Base-by-base conservation (phyloP, 2,797 vertebrate genomes). In the Pangasius djambal region DNA sequence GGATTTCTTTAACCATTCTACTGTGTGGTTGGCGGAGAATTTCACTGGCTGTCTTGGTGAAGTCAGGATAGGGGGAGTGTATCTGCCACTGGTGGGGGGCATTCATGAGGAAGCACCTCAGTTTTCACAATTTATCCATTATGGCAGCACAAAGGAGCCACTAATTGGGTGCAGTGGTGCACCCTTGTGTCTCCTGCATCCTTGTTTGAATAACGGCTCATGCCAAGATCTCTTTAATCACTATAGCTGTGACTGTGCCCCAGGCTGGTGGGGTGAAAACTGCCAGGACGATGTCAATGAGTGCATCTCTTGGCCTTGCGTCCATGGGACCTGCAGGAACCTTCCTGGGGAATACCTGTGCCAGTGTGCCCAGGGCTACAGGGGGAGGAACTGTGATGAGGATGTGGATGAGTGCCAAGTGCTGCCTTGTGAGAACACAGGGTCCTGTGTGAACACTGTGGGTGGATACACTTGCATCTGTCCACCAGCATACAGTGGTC, bases 21-120 rank as follows among this genome's bases (percentile, higher is more conserved):
- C 88, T 0, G 50, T 99, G 6, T 89, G 94, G 61, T 55, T 99
- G 87, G 98, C 97, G 0, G 96, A 97, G 84, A 97, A 97, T 48
- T 99, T 97, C 95, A 97, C 96, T 0, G 98, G 98, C 89, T 99
- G 98, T 94, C 93, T 99, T 20, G 97, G 97, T 2, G 96, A 94
- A 22, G 96, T 97, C 90, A 94, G 95, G 63, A 94, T 99, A 0
- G 98, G 97, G 0, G 97, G 97, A 0, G 94, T 99, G 69, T 95
- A 97, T 89, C 94, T 99, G 89, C 97, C 98, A 0, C 95, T 98
- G 65, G 82, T 94, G 0, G 93, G 91, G 7, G 91, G 89, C 0
- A 77, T 78, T 20, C 50, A 77, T 63, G 83, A 63, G 50, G 61
- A 89, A 0, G 85, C 95, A 28, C 95, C 95, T 0, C 96, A 95